These are phyloP conservation scores for Molanna angustata DNA, from an alignment of 2,888 invertebrate genomes.

Conservation along the genomic window DNA sequence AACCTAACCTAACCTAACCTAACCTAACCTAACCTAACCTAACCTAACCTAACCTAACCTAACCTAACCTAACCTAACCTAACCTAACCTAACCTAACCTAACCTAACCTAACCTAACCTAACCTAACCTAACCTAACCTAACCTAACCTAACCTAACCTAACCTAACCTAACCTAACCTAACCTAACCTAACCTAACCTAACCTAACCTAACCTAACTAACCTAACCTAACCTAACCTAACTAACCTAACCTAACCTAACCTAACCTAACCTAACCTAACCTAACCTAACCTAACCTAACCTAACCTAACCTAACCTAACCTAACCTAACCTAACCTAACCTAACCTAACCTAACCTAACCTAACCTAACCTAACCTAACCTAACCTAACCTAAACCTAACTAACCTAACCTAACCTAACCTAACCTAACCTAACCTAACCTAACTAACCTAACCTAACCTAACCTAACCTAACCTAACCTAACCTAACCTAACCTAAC, in stretches of 20 bases:
- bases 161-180: conserved; percentile 14
- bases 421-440: conserved; percentile 15
- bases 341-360: conserved; percentile 15
- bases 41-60: conserved; percentile 10
- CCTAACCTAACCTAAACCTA: too few relatives aligned
- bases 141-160: conserved; percentile 10
- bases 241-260: conserved; percentile 10
- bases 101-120: conserved; percentile 15
- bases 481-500: conserved; percentile 15
- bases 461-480: conserved; percentile 15
- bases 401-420: conserved; percentile 15
- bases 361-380: conserved; percentile 15
- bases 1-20: conserved; percentile 8
- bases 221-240: conserved; percentile 8
- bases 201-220: conserved; percentile 8
- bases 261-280: conserved; percentile 3
- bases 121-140: conserved; percentile 4
- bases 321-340: conserved; percentile 15
- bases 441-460: conserved; percentile 11
- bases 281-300: conserved; percentile 15
- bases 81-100: conserved; percentile 14
- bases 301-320: conserved; percentile 15
- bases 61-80: conserved; percentile 11
- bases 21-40: conserved; percentile 10
- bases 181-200: conserved; percentile 13